These are phyloP conservation scores for Anoncus sp. DNA, from an alignment of 2,888 invertebrate genomes.

Conservation along the genomic window DNA sequence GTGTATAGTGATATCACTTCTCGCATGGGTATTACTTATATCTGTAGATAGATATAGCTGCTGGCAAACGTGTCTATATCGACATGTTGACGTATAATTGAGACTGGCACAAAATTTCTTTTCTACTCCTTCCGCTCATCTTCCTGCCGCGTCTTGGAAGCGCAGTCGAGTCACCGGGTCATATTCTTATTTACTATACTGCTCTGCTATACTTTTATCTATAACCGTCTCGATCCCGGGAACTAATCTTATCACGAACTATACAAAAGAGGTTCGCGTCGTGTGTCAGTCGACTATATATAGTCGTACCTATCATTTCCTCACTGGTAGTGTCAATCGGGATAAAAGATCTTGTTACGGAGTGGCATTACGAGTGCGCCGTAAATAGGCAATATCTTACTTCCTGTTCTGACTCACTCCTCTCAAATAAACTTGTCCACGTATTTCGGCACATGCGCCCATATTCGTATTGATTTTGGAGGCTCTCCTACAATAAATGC, in stretches of 20 bases:
- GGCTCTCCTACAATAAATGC: neutral
- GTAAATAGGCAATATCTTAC: conserved; percentile 67
- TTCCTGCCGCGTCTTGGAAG: conserved; percentile 47
- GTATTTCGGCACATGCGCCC: conserved; percentile 65
- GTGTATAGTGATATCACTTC: neutral
- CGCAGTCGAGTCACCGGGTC: conserved; percentile 35
- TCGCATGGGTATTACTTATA: neutral
- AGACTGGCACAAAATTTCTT: conserved; percentile 54
- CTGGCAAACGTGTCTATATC: too few relatives aligned
- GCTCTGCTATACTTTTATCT: conserved; percentile 47
- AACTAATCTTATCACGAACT: conserved; percentile 76
- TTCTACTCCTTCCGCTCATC: conserved; percentile 55
- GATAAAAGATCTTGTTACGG: conserved; percentile 82
- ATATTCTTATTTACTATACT: conserved; percentile 33
- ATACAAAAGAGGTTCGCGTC: conserved; percentile 77
- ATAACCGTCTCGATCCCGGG: conserved; percentile 55
- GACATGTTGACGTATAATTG: conserved; percentile 37
- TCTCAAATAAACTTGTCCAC: conserved; percentile 69
- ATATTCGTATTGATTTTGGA: conserved; percentile 42
- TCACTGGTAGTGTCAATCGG: conserved; percentile 75
- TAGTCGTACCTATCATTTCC: conserved; percentile 49
- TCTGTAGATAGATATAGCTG: too few relatives aligned
- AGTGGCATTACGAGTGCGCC: conserved; percentile 75
- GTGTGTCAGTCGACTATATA: conserved; percentile 67
- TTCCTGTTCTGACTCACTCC: conserved; percentile 63